Base-by-base conservation (phyloP, 64 coral and sea anemone genomes). In the Montipora efflorescens region DNA sequence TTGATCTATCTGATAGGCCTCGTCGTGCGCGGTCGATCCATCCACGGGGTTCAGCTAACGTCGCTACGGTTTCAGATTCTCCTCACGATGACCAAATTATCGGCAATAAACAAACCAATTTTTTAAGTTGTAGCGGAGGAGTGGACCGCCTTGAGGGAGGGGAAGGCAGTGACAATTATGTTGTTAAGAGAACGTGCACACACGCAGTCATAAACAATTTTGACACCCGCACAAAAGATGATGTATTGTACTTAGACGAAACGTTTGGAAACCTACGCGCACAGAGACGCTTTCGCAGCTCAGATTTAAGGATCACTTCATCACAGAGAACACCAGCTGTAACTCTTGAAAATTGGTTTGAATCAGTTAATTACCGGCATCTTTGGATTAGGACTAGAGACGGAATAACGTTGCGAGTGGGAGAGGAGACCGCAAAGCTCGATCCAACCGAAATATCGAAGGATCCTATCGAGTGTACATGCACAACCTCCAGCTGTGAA, bases 241-340 rank as follows among this genome's bases (percentile, higher is more conserved):
- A 90, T 79, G 59, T 90, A 23, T 10, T 90, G 88, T 90, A 57
- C 75, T 10, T 90, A 45, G 73, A 90, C 7, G 88, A 90, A 79
- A 78, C 3, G 16, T 90, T 90, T 67, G 55, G 0, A 44, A 90
- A 90, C 36, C 11, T 90, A 44, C 72, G 57, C 8, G 2, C 0
- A 21, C 12, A 90, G 59, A 16, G 4, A 22, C 13, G 2, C 3
- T 6, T 8, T 23, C 23, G 25, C 1, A 1, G 52, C 52, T 0
- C 52, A 45, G 21, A 90, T 77, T 64, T 90, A 0, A 79, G 19
- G n/a, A 79, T 90, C 1, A 4, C 45, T 0, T 43, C 88, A 66
- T 47, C 9, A 2, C 0, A 20, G 2, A 75, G 36, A 5, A 43
- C 72, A 23, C 88, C 88, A 1, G 45, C 9, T 44, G 75, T 90